Evolutionary conservation across 2,888 invertebrate species (phyloP).

Genomic region (Pyrrhia umbra): DNA sequence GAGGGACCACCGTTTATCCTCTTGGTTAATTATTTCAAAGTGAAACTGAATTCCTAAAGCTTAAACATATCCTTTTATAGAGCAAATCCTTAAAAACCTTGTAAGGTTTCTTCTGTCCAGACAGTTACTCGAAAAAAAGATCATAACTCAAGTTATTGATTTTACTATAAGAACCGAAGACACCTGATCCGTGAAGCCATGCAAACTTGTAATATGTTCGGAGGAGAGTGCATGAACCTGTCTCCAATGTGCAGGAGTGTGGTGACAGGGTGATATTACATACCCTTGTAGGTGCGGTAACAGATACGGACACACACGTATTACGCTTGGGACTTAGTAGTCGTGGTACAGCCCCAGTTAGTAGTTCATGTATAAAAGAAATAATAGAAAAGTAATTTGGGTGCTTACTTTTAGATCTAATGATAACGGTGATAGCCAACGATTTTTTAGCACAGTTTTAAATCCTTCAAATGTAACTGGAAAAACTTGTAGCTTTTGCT

Average conservation of each 20-base stretch:
- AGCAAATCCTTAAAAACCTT: constrained; percentile 3
- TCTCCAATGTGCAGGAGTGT: constrained; percentile 2
- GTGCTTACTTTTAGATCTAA: too few species aligned
- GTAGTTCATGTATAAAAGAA: too few species aligned
- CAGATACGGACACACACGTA: constrained; percentile 10
- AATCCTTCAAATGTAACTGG: too few species aligned
- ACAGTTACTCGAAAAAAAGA: background rate
- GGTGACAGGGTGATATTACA: constrained; percentile 48
- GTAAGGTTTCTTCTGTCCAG: constrained; percentile 3
- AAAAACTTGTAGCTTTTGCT: too few species aligned
- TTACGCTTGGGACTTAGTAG: constrained; percentile 7
- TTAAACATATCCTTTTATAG: constrained; percentile 29
- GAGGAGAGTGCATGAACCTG: constrained; percentile 3
- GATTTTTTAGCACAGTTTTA: too few species aligned
- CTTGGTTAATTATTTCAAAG: too few species aligned
- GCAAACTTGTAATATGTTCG: constrained; percentile 5
- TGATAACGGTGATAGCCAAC: too few species aligned
- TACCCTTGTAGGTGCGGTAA: constrained; percentile 10
- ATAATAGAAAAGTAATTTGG: too few species aligned
- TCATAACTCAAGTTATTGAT: constrained; percentile 21
- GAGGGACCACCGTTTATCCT: too few species aligned
- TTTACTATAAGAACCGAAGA: constrained; percentile 24
- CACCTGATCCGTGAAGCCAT: constrained; percentile 53
- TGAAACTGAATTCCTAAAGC: background rate
- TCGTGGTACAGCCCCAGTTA: too few species aligned